Evolutionary conservation across 2,113 vertebrate species (phyloP).

Genomic region (Zosterops lateralis): DNA sequence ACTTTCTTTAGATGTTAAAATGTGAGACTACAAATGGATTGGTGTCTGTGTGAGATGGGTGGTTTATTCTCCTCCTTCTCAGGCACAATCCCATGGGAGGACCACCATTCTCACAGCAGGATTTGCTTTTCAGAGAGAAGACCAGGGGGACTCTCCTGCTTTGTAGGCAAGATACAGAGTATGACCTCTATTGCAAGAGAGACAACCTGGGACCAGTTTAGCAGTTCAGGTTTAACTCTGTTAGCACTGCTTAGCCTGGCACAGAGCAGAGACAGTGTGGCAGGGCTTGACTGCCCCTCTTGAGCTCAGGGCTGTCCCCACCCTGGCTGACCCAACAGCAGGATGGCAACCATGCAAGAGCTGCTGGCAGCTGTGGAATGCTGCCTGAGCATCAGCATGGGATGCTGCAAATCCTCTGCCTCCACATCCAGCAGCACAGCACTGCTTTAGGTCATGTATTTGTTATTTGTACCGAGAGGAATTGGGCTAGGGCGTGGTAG

Average conservation of each 20-base stretch:
- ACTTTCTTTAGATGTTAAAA: background rate
- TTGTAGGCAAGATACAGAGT: background rate
- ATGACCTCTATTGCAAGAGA: background rate
- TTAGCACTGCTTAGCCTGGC: background rate
- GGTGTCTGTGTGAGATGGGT: background rate
- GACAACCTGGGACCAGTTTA: fast-evolving
- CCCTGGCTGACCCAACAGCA: background rate
- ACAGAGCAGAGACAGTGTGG: fast-evolving
- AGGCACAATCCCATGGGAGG: fast-evolving
- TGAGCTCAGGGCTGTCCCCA: background rate
- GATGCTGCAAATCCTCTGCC: background rate
- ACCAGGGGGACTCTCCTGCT: background rate
- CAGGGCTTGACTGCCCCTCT: background rate
- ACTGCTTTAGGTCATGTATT: background rate
- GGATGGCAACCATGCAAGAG: background rate
- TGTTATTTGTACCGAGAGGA: background rate
- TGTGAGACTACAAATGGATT: background rate
- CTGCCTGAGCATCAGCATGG: background rate
- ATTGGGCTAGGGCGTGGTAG: background rate
- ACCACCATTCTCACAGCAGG: background rate
- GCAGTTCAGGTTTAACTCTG: background rate
- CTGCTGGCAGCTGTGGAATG: fast-evolving
- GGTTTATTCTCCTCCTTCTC: background rate
- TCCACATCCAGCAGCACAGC: background rate
- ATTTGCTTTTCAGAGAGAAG: background rate